A percentile compares a stretch with the other conserved stretches of the same genome.
These are phyloP conservation scores for Rhipidura dahli DNA, from an alignment of 2,113 vertebrate genomes.

Conservation along the genomic window DNA sequence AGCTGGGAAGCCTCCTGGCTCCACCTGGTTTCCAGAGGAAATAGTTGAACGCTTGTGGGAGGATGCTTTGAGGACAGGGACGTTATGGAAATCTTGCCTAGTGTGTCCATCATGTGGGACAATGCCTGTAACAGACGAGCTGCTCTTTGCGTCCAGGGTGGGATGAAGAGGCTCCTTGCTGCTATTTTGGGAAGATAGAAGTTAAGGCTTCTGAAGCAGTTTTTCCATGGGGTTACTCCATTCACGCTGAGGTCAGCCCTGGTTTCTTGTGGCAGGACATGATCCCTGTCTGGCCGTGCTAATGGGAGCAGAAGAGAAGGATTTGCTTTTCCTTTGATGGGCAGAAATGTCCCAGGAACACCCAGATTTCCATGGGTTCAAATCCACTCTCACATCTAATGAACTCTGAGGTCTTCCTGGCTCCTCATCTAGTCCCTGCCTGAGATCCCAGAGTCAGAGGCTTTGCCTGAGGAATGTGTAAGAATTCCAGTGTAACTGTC, in stretches of 20 bases:
- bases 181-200: not conserved
- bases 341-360: not conserved
- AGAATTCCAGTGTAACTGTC: not conserved
- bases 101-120: not conserved
- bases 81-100: not conserved
- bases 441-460: not conserved
- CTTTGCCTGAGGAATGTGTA: not conserved
- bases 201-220: not conserved
- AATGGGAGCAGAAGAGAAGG: not conserved
- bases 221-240: not conserved
- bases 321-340: not conserved
- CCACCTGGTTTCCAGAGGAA: not conserved
- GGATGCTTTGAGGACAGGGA: not conserved
- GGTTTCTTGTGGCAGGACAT: not conserved
- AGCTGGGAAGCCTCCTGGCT: not conserved
- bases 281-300: not conserved
- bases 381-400: not conserved
- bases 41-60: fast-evolving
- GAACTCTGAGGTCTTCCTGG: not conserved
- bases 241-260: not conserved
- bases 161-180: not conserved
- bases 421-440: not conserved
- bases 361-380: not conserved
- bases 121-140: not conserved
- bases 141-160: not conserved